Evolutionary conservation across 2,797 vertebrate species (phyloP).

Genomic region (Loriculus beryllinus): DNA sequence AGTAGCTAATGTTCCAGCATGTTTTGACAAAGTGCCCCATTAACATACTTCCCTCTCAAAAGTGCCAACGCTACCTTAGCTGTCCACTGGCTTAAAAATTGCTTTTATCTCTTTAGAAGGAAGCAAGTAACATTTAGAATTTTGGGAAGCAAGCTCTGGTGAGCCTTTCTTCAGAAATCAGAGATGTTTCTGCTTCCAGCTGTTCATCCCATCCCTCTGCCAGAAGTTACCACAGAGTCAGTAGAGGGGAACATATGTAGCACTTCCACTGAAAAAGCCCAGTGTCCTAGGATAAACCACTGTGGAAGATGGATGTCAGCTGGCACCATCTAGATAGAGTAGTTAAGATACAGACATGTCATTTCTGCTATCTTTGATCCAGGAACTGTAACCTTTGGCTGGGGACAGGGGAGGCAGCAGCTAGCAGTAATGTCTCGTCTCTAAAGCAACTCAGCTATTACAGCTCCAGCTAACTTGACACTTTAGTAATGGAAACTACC

Average conservation of each 20-base stretch:
- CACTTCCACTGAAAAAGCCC: not conserved
- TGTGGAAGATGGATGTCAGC: not conserved
- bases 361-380: not conserved
- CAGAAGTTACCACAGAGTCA: conserved; percentile 6
- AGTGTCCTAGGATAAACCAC: not conserved
- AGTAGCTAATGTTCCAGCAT: not conserved
- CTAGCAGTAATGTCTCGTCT: not conserved
- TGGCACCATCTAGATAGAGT: not conserved
- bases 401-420: not conserved
- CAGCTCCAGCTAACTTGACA: not conserved
- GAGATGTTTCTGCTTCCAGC: conserved; percentile 13
- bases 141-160: not conserved
- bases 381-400: not conserved
- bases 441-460: not conserved
- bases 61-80: not conserved
- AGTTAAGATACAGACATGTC: not conserved
- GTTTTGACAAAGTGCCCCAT: not conserved
- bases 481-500: not conserved
- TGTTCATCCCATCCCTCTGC: not conserved
- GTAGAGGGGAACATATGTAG: not conserved
- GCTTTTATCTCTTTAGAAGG: conserved; percentile 3
- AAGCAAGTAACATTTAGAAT: not conserved
- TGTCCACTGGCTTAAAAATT: not conserved
- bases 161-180: not conserved
- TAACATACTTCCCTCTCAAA: not conserved